Base-by-base conservation (phyloP, 2,888 invertebrate species). In the Glaucopsyche alexis region DNA sequence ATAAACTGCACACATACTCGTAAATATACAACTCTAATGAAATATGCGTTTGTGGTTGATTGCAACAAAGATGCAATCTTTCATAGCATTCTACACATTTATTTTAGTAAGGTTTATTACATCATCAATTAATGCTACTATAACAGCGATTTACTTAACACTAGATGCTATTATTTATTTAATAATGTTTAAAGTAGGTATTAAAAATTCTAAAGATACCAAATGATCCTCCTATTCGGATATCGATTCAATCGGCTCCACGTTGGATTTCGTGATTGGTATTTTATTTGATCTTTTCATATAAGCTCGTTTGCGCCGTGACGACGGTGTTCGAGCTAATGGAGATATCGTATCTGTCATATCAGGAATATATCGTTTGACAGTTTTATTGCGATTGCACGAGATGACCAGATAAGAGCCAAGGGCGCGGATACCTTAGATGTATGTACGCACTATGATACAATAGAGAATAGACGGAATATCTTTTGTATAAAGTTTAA, bases 301-400 rank as follows among this genome's bases (percentile, higher is more conserved):
- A 84, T 78, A 75, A 77, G 80, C 80, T 80, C 80, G 81, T 83
- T 81, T 84, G 83, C 81, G 80, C 82, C 83, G 85, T 85, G 87
- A 88, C 84, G 87, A 87, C 84, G 87, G 84, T 85, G 84, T 81
- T 79, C 84, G 80, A 82, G 81, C 84, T 89, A 89, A 89, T 90
- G 88, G 87, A 88, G 88, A 90, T 91, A 90, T 88, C 86, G 81
- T 84, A 90, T 89, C 87, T 88, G 87, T 85, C 88, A 90, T 86
- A 88, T 89, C 86, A 84, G 84, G 80, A 84, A 86, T 85, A 84
- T 82, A 85, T 81, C 85, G 84, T 86, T 87, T 87, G 90, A 90
- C 90, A 88, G 88, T 87, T 91, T 90, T 89, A 90, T 90, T 89
- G 85, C 84, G 84, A 87, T 87, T 83, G 83, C 81, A 83, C 83